Percentiles rank a stretch among this genome's conserved stretches.
Conservation (phyloP, 2,888 invertebrate genomes). For the Spodoptera picta region DNA sequence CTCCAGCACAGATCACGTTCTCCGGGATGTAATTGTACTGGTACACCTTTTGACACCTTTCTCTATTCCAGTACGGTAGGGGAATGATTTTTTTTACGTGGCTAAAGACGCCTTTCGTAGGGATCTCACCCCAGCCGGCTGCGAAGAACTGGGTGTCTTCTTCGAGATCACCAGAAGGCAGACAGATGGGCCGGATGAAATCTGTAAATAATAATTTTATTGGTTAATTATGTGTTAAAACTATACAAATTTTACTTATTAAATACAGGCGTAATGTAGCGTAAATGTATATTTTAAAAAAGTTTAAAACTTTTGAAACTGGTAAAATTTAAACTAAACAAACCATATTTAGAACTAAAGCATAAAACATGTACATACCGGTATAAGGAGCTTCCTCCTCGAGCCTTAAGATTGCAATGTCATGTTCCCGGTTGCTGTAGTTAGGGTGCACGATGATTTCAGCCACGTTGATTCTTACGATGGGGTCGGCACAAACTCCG, state of each 20-base stretch:
- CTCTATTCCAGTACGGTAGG: slow-evolving; percentile 57
- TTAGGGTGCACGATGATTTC: slow-evolving; percentile 56
- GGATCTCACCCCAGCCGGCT: slow-evolving; percentile 67
- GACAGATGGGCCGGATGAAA: slow-evolving; percentile 69
- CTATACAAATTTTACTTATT: neutral
- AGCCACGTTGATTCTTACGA: slow-evolving; percentile 46
- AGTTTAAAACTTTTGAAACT: neutral
- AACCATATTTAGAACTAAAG: no score
- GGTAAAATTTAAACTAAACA: no score
- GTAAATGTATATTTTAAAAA: neutral
- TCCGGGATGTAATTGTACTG: slow-evolving; percentile 50
- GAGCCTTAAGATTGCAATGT: slow-evolving; percentile 68
- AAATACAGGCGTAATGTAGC: neutral
- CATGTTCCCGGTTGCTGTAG: slow-evolving; percentile 59
- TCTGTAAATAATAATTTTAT: slow-evolving; percentile 54
- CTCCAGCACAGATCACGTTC: slow-evolving; percentile 69
- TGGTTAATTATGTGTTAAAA: slow-evolving; percentile 10
- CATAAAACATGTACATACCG: slow-evolving; percentile 53
- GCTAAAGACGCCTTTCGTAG: slow-evolving; percentile 49
- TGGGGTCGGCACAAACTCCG: slow-evolving; percentile 57
- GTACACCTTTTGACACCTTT: slow-evolving; percentile 57
- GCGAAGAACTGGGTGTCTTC: slow-evolving; percentile 55
- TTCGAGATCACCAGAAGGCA: slow-evolving; percentile 56
- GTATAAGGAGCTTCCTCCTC: slow-evolving; percentile 63
- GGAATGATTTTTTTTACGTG: slow-evolving; percentile 63